Evolutionary conservation across 2,797 vertebrate genomes (phyloP).

Genomic region (Merluccius polli): DNA sequence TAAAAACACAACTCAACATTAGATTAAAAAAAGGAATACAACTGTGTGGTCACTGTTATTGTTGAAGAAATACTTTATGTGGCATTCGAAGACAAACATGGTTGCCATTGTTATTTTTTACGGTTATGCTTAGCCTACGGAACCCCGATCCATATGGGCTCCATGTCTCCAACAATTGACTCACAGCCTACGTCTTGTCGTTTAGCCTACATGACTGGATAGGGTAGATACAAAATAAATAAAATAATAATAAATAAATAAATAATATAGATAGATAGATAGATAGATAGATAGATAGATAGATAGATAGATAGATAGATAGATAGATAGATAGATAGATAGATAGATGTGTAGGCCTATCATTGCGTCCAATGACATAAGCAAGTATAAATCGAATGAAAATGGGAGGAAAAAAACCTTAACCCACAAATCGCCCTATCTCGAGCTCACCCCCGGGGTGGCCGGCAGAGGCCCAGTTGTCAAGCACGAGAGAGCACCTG

Average conservation of each 20-base stretch:
- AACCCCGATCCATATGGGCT: neutral
- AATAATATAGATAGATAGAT: neutral
- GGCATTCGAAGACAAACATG: no score
- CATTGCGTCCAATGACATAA: neutral
- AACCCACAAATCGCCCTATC: slow-evolving; percentile 46
- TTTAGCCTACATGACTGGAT: no score
- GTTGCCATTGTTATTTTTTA: no score
- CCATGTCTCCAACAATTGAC: neutral
- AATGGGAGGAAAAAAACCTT: slow-evolving; percentile 1
- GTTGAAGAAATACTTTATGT: no score
- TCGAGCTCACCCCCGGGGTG: slow-evolving; percentile 43
- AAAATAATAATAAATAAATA: no score
- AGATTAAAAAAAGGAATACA: no score
- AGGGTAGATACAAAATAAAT: no score
- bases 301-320: slow-evolving; percentile 29
- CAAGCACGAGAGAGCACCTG: slow-evolving; percentile 59
- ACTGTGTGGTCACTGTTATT: no score
- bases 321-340: slow-evolving; percentile 21
- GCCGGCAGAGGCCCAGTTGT: slow-evolving; percentile 40
- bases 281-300: slow-evolving; percentile 23
- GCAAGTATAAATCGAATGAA: slow-evolving; percentile 4
- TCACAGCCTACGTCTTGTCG: no score
- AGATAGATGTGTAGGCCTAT: slow-evolving; percentile 7
- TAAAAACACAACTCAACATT: slow-evolving; percentile 4
- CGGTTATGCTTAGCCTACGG: no score